These are phyloP conservation scores for Elysia crispata DNA, from an alignment of 2,888 invertebrate genomes.

Conservation along the genomic window DNA sequence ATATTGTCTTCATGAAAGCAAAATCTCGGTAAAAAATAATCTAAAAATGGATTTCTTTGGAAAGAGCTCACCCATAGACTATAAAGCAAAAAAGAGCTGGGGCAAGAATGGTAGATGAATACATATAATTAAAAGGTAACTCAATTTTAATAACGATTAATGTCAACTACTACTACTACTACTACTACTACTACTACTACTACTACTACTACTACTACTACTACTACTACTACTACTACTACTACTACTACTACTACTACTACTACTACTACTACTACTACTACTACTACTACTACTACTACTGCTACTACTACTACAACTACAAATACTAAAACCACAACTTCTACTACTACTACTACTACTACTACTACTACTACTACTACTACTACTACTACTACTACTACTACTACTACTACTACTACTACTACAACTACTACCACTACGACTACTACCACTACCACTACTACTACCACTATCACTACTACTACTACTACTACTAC, in stretches of 20 bases:
- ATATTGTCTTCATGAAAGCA: too few species aligned
- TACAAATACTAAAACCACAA: too few species aligned
- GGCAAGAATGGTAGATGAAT: too few species aligned
- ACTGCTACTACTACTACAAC: constrained; percentile 29
- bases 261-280: constrained; percentile 38
- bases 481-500: constrained; percentile 38
- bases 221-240: constrained; percentile 36
- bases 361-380: constrained; percentile 33
- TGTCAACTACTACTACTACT: constrained; percentile 23
- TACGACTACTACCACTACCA: too few species aligned
- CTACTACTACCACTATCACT: constrained; percentile 39
- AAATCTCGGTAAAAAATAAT: too few species aligned
- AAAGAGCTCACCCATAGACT: too few species aligned
- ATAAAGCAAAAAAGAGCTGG: too few species aligned
- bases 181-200: constrained; percentile 37
- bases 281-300: constrained; percentile 36
- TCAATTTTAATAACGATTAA: too few species aligned
- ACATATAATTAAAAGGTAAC: too few species aligned
- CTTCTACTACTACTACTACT: constrained; percentile 32
- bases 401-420: constrained; percentile 19
- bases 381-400: constrained; percentile 29
- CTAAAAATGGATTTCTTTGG: too few species aligned
- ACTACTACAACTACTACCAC: too few species aligned
- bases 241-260: constrained; percentile 38
- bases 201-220: constrained; percentile 38